phyloP scores from a whole-genome alignment of 1,140 invertebrate genomes.

The Heterodera carotae region DNA sequence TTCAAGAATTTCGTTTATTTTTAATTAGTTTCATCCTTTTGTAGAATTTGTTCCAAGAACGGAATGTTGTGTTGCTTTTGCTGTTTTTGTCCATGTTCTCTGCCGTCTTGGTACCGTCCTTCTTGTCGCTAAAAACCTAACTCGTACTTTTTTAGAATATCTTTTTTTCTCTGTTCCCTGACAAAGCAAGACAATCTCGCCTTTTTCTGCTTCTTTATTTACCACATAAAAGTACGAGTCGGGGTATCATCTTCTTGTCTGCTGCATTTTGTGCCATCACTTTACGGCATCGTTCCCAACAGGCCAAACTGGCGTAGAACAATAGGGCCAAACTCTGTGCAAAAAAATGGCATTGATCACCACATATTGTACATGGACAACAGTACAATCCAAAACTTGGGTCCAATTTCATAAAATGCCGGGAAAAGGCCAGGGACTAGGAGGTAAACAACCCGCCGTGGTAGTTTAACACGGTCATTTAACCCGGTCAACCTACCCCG shows the following conservation, averaged over 20 bases:
- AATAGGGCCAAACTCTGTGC: conserved; percentile 37
- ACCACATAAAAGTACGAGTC: too few species aligned
- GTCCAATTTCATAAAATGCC: background rate
- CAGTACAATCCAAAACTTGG: background rate
- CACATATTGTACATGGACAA: background rate
- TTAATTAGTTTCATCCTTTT: background rate
- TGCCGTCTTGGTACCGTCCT: background rate
- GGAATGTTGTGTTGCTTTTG: background rate
- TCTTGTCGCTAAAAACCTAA: too few species aligned
- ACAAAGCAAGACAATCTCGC: too few species aligned
- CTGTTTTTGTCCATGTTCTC: background rate
- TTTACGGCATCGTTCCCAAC: conserved; percentile 31
- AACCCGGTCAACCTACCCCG: too few species aligned
- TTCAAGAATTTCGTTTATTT: background rate
- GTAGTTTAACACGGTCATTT: too few species aligned
- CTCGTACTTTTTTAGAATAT: too few species aligned
- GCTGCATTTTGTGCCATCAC: background rate
- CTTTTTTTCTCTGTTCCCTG: too few species aligned
- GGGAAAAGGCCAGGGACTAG: too few species aligned
- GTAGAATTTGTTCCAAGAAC: background rate
- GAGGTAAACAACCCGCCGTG: too few species aligned
- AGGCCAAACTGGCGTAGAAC: conserved; percentile 30
- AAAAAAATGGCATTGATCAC: background rate
- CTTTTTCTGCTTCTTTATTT: too few species aligned
- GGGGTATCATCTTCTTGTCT: too few species aligned